phyloP scores from a whole-genome alignment of 1,140 invertebrate genomes.

The Drosophila ironensis region DNA sequence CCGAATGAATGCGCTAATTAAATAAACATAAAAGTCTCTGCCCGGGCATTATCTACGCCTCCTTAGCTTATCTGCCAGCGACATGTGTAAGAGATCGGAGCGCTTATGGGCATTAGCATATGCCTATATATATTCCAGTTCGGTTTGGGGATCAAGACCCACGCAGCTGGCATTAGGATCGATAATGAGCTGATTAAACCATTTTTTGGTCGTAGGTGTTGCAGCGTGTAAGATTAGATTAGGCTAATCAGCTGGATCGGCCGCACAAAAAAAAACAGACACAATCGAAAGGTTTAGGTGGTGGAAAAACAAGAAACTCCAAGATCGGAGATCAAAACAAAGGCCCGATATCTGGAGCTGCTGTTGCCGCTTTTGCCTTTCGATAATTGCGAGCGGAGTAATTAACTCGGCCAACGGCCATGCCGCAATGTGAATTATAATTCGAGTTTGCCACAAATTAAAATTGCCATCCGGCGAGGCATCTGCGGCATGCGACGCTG shows the following conservation, averaged over 20 bases:
- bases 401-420: constrained; percentile 58
- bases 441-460: constrained; percentile 75
- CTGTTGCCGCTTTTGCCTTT: not conserved
- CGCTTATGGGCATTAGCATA: constrained; percentile 51
- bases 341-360: constrained; percentile 20
- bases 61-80: constrained; percentile 67
- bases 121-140: not conserved
- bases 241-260: constrained; percentile 69
- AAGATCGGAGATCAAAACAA: constrained; percentile 34
- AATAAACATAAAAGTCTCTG: constrained; percentile 68
- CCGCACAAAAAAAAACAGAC: not conserved
- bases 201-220: constrained; percentile 59
- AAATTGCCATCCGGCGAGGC: constrained; percentile 64
- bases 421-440: constrained; percentile 69
- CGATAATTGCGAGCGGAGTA: constrained; percentile 59
- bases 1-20: constrained; percentile 67
- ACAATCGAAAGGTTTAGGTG: not conserved
- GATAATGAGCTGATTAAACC: constrained; percentile 62
- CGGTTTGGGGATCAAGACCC: constrained; percentile 19
- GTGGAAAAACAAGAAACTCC: constrained; percentile 1
- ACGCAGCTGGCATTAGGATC: constrained; percentile 48
- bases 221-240: constrained; percentile 74
- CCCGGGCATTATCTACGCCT: constrained; percentile 69
- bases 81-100: constrained; percentile 59
- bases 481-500: constrained; percentile 63